Evolutionary conservation across 2,797 vertebrate genomes (phyloP).

Genomic region (Anomalospiza imberbis): DNA sequence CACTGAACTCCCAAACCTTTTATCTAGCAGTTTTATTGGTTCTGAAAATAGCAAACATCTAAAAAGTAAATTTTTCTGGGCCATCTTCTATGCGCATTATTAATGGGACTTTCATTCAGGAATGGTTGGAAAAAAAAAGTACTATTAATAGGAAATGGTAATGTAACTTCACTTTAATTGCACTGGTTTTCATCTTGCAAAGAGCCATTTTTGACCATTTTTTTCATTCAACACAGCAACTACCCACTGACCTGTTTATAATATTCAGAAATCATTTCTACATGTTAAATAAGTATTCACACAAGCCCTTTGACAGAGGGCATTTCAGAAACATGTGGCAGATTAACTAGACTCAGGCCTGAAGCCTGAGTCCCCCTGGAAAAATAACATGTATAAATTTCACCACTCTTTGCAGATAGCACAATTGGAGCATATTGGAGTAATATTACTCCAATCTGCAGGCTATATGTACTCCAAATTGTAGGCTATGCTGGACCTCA

Average conservation of each 20-base stretch:
- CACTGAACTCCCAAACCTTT: background rate
- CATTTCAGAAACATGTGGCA: background rate
- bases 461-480: background rate
- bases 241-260: background rate
- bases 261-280: background rate
- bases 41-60: background rate
- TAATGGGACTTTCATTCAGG: background rate
- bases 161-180: background rate
- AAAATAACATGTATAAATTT: background rate
- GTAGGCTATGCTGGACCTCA: background rate
- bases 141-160: background rate
- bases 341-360: background rate
- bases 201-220: background rate
- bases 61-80: background rate
- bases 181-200: background rate
- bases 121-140: background rate
- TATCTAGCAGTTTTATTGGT: background rate
- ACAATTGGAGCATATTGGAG: background rate
- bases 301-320: background rate
- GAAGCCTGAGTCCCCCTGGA: background rate
- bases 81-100: background rate
- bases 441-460: background rate
- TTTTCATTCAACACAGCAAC: background rate
- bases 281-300: background rate
- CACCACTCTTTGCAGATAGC: background rate